Evolutionary conservation across 2,113 vertebrate species (phyloP).

Genomic region (Phyllostomus hastatus): DNA sequence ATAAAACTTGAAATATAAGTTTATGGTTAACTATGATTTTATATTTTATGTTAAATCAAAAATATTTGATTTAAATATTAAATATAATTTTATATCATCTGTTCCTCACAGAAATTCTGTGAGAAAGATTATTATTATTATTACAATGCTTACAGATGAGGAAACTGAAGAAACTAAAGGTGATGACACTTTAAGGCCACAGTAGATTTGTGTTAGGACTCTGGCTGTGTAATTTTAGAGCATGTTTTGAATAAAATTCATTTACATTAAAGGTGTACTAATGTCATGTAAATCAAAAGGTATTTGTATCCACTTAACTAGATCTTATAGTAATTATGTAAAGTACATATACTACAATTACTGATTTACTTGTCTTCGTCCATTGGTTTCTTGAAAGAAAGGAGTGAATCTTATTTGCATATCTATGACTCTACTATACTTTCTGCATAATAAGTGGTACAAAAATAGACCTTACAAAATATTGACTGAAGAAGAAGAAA

Average conservation of each 20-base stretch:
- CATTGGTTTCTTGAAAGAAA: background rate
- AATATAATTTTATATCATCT: background rate
- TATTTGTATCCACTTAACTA: background rate
- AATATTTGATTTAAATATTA: constrained; percentile 22
- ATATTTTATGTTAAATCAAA: background rate
- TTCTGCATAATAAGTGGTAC: background rate
- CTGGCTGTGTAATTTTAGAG: background rate
- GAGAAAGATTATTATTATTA: background rate
- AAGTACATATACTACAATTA: background rate
- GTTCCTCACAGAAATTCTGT: constrained; percentile 2
- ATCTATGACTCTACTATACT: background rate
- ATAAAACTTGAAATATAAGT: background rate
- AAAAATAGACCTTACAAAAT: background rate
- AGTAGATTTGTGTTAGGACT: background rate
- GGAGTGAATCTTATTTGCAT: background rate
- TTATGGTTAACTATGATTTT: background rate
- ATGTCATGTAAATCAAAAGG: background rate
- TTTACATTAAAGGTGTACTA: background rate
- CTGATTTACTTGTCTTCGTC: background rate
- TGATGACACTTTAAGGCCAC: background rate
- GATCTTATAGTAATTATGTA: background rate
- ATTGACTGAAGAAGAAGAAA: background rate
- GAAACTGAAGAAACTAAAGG: background rate
- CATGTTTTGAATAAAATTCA: background rate
- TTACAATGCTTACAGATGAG: background rate